phyloP scores from a whole-genome alignment of 2,797 vertebrate species.

The Siniperca scherzeri region DNA sequence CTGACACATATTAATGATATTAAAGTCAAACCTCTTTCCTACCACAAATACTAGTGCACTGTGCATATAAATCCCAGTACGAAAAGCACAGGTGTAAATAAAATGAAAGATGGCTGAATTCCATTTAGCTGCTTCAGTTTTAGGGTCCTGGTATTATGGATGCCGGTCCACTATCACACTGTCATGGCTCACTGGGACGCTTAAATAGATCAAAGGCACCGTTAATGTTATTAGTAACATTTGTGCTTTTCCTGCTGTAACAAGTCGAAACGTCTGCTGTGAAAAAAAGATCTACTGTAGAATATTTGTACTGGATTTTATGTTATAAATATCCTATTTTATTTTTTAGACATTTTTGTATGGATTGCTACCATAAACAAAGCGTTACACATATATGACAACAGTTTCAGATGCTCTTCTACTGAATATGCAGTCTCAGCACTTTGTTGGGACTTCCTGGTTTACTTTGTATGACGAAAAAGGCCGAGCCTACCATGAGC shows the following conservation, averaged over 20 bases:
- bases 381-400: background rate
- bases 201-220: no score
- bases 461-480: background rate
- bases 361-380: background rate
- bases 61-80: no score
- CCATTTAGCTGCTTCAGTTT: background rate
- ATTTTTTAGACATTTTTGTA: background rate
- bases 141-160: background rate
- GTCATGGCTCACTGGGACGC: background rate
- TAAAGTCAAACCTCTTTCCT: no score
- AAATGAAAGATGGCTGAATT: background rate
- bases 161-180: background rate
- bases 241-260: background rate
- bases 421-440: background rate
- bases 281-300: background rate
- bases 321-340: background rate
- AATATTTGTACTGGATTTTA: background rate
- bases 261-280: no score
- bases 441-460: background rate
- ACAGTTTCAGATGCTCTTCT: background rate
- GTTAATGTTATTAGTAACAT: no score
- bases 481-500: constrained; percentile 61
- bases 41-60: no score
- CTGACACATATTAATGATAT: no score
- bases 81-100: background rate